Evolutionary conservation across 2,113 vertebrate species (phyloP).

Genomic region (Penelope pileata): DNA sequence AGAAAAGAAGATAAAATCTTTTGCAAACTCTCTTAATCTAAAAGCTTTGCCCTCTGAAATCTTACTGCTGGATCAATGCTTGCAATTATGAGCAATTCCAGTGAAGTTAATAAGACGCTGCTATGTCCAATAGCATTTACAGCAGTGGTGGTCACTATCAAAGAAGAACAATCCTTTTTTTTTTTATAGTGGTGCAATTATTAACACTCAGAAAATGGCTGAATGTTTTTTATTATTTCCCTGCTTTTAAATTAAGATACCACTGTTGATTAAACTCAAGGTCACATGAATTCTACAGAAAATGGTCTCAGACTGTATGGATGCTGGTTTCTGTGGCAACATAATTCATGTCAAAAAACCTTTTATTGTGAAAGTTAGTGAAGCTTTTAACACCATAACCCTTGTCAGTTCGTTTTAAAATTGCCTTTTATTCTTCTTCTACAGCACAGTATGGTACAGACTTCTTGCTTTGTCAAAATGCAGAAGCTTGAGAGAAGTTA

Average conservation of each 20-base stretch:
- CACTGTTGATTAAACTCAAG: conserved; percentile 16
- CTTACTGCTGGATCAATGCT: background rate
- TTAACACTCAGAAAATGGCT: background rate
- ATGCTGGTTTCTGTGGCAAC: conserved; percentile 55
- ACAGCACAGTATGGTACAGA: background rate
- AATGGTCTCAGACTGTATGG: background rate
- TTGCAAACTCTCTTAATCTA: background rate
- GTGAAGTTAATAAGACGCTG: background rate
- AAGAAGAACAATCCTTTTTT: background rate
- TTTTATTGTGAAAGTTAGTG: background rate
- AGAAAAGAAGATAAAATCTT: background rate
- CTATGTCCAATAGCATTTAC: background rate
- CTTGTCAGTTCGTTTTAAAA: conserved; percentile 27
- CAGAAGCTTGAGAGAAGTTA: background rate
- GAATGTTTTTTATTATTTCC: background rate
- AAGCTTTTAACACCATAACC: background rate
- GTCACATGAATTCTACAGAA: background rate
- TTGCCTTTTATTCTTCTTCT: background rate
- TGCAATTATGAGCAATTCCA: background rate
- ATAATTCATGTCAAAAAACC: background rate
- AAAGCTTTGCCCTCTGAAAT: background rate
- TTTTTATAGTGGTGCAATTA: background rate
- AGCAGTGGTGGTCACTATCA: background rate
- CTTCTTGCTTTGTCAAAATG: background rate
- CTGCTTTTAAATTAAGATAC: conserved; percentile 9